Base-by-base conservation (phyloP, 2,113 vertebrate species). In the Prinia subflava region DNA sequence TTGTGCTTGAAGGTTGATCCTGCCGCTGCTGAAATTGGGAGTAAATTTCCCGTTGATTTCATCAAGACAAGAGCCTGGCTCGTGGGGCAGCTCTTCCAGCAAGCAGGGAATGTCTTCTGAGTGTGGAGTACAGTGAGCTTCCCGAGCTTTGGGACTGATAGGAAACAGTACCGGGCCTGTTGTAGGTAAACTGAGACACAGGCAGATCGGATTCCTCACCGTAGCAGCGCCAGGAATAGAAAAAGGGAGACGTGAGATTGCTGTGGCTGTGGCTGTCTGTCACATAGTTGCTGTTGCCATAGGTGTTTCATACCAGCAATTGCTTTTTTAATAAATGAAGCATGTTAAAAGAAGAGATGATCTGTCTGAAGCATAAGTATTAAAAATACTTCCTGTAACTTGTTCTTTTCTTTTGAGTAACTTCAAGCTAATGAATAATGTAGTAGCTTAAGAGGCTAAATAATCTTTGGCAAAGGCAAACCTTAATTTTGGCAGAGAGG, bases 231-330 rank as follows among this genome's bases (percentile, higher is more conserved):
- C 83, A 55, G 47, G 75, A 89, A 89, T 94, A 91, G 85, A 65
- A 89, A 42, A 91, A 91, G 75, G 33, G 71, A 71, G 71, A 83
- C 5, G 0, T 46, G 75, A 63, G 68, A 35, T 91, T 76, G 15
- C 92, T 74, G 37, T 87, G 74, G 9, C 94, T 96, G 92, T 96
- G 95, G 37, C 94, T 94, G 92, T 65, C 92, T 95, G 92, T 96
- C 85, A 96, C 12, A n/a, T 90, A 67, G 31, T 30, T 83, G 35
- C 67, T 81, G 11, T 83, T 86, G 56, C 64, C 63, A 37, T 63
- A 95, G 94, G 73, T 90, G 68, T 93, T 96, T 92, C 46, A 17
- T 80, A 71, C 30, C 59, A 86, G 28, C n/a, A 60, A 49, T 90
- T 88, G 50, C n/a, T 55, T 76, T 85, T 76, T 90, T 62, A 74